Evolutionary conservation across 2,113 vertebrate species (phyloP).

Genomic region (Hyperoodon ampullatus): DNA sequence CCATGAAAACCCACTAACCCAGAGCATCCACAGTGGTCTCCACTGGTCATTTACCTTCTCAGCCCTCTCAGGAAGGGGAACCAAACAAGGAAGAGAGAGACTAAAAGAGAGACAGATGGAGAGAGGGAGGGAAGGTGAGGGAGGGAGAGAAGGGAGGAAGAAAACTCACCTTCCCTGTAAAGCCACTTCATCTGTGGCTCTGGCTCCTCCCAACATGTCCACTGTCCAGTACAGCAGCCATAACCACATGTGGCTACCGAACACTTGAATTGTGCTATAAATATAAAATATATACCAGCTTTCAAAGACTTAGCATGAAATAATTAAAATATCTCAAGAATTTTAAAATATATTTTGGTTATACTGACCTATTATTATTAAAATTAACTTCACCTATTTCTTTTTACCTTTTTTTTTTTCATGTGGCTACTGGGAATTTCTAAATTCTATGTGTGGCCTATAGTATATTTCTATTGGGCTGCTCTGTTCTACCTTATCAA

Average conservation of each 20-base stretch:
- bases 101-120: neutral
- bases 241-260: neutral
- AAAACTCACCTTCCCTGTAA: neutral
- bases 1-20: neutral
- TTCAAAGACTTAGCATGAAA: neutral
- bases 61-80: neutral
- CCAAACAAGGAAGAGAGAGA: neutral
- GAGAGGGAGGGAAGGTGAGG: neutral
- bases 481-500: neutral
- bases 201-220: too few relatives aligned
- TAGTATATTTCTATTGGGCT: neutral
- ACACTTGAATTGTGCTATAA: fast-evolving
- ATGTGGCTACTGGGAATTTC: neutral
- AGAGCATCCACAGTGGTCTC: neutral
- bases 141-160: neutral
- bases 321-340: neutral
- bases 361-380: neutral
- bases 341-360: neutral
- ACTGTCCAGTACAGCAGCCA: fast-evolving
- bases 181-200: neutral
- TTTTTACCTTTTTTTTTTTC: neutral
- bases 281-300: neutral
- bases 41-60: too few relatives aligned
- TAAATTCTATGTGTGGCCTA: neutral
- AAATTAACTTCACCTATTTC: neutral